Conservation (phyloP, 2,888 invertebrate species). For the Plusia festucae region DNA sequence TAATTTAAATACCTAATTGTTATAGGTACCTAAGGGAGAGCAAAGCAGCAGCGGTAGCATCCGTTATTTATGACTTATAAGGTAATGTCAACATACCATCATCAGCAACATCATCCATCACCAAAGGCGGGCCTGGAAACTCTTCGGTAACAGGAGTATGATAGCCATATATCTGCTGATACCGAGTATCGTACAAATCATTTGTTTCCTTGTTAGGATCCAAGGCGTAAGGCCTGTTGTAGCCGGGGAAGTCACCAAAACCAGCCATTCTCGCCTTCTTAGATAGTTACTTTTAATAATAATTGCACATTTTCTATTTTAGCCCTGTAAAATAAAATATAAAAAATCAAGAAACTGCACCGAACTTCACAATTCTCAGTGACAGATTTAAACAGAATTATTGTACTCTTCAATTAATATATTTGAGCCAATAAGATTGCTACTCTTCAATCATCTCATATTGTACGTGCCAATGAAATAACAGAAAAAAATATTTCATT, state of each 20-base stretch:
- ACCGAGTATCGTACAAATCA: slow-evolving; percentile 85
- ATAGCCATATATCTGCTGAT: slow-evolving; percentile 87
- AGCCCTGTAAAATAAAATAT: slow-evolving; percentile 44
- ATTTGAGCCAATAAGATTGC: background rate
- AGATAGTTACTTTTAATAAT: slow-evolving; percentile 39
- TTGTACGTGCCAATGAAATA: no score
- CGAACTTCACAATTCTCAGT: slow-evolving; percentile 21
- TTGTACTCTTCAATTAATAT: background rate
- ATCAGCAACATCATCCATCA: slow-evolving; percentile 84
- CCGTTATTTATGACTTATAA: background rate
- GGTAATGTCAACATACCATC: slow-evolving; percentile 74
- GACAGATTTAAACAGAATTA: background rate
- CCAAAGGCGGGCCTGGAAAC: slow-evolving; percentile 85
- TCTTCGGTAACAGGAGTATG: slow-evolving; percentile 85
- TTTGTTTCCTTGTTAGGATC: slow-evolving; percentile 84
- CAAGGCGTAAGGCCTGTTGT: slow-evolving; percentile 82
- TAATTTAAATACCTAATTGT: no score
- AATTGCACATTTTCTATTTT: slow-evolving; percentile 9
- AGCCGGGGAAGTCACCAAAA: slow-evolving; percentile 82
- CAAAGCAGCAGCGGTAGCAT: background rate
- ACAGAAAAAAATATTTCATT: background rate
- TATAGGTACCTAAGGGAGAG: no score
- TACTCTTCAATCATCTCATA: background rate
- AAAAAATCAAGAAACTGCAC: slow-evolving; percentile 32
- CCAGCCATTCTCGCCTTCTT: slow-evolving; percentile 79